phyloP scores from a whole-genome alignment of 92 coral and sea anemone species.

The Phymanthus crucifer region DNA sequence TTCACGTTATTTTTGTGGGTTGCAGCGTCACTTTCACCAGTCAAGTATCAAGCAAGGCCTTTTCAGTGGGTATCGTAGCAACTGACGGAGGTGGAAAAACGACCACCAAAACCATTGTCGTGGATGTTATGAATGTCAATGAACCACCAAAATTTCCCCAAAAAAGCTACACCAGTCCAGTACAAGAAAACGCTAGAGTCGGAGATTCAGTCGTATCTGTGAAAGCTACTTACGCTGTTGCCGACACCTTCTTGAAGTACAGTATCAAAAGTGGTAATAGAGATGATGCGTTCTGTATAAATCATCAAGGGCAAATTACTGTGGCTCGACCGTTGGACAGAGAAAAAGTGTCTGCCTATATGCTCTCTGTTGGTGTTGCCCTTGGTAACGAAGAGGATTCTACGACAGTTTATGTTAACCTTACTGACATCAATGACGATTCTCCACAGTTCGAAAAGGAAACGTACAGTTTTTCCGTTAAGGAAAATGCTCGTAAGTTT shows the following conservation, averaged over 20 bases:
- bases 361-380: constrained; percentile 61
- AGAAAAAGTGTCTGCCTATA: constrained; percentile 69
- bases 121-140: constrained; percentile 37
- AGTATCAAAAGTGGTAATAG: constrained; percentile 66
- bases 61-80: constrained; percentile 37
- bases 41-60: background rate
- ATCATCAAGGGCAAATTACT: constrained; percentile 63
- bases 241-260: constrained; percentile 51
- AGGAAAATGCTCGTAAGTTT: constrained; percentile 54
- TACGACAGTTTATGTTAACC: constrained; percentile 43
- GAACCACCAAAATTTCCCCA: constrained; percentile 39
- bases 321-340: constrained; percentile 88
- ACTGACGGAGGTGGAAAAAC: constrained; percentile 32
- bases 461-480: constrained; percentile 42
- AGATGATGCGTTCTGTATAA: constrained; percentile 75
- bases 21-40: background rate
- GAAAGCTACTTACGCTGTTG: constrained; percentile 41
- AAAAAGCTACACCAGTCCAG: constrained; percentile 10
- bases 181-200: constrained; percentile 45
- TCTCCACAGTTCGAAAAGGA: constrained; percentile 62
- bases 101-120: constrained; percentile 11
- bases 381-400: constrained; percentile 53
- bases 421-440: constrained; percentile 74
- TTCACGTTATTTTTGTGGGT: background rate
- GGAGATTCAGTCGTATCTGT: constrained; percentile 41